A percentile compares a stretch with the other conserved stretches of the same genome.
These are phyloP conservation scores for Melanogrammus aeglefinus DNA, from an alignment of 2,797 vertebrate species.

Conservation along the genomic window DNA sequence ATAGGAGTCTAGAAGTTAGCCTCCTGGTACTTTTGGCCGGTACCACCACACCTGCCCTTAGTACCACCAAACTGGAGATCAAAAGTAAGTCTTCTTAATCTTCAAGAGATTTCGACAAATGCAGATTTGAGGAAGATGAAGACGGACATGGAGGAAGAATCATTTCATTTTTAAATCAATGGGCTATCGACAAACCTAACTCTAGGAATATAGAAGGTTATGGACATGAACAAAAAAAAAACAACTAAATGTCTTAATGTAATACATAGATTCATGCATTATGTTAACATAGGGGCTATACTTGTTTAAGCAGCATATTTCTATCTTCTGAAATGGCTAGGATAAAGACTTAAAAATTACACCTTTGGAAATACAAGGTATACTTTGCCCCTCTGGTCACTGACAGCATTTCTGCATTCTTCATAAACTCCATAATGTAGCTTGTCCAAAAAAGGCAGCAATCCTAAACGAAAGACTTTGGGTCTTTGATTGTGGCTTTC, in stretches of 20 bases:
- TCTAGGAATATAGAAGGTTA: neutral
- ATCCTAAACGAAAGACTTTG: neutral
- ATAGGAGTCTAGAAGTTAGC: neutral
- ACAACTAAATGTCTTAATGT: neutral
- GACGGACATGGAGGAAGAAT: neutral
- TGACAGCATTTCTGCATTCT: neutral
- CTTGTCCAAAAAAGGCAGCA: neutral
- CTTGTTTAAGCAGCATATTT: neutral
- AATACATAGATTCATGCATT: neutral
- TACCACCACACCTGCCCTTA: neutral
- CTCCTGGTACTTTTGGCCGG: neutral
- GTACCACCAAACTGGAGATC: neutral
- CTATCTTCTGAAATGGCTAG: neutral
- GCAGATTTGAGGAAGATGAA: neutral
- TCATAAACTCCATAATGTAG: neutral
- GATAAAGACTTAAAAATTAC: neutral
- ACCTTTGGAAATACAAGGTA: neutral
- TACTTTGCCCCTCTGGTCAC: neutral
- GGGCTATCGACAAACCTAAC: neutral
- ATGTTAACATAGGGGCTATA: neutral
- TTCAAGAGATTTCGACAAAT: neutral
- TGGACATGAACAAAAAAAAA: neutral
- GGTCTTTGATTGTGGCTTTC: neutral
- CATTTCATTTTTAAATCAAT: neutral
- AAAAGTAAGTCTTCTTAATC: neutral